phyloP scores from a whole-genome alignment of 2,888 invertebrate species.

The Gnatocerus cornutus region DNA sequence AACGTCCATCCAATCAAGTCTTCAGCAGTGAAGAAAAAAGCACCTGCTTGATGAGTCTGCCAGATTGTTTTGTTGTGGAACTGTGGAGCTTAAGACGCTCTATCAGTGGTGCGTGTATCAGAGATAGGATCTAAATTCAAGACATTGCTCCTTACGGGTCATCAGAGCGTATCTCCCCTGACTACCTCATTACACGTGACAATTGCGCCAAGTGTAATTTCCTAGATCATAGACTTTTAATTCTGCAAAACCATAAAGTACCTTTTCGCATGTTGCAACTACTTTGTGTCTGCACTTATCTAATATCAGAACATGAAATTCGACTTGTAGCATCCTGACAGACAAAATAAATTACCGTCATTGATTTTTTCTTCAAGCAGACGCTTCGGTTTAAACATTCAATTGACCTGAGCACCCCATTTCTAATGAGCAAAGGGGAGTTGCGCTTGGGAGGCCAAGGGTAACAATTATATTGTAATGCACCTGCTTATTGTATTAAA shows the following conservation, averaged over 20 bases:
- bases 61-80: constrained; percentile 42
- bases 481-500: constrained; percentile 56
- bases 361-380: not conserved
- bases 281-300: not conserved
- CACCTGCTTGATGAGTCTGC: constrained; percentile 46
- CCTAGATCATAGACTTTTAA: constrained; percentile 49
- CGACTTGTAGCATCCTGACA: not conserved
- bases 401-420: constrained; percentile 41
- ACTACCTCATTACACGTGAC: constrained; percentile 69
- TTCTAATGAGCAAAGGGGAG: constrained; percentile 53
- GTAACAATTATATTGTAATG: constrained; percentile 54
- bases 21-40: constrained; percentile 24
- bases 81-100: constrained; percentile 55
- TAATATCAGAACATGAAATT: too few species aligned
- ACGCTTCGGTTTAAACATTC: constrained; percentile 20
- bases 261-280: constrained; percentile 3
- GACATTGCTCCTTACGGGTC: constrained; percentile 67
- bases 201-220: constrained; percentile 62
- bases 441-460: constrained; percentile 57
- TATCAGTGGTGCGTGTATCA: constrained; percentile 61
- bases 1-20: not conserved
- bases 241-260: constrained; percentile 36
- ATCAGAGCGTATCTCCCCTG: constrained; percentile 68
- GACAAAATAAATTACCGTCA: too few species aligned
- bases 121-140: constrained; percentile 62